Evolutionary conservation across 2,113 vertebrate genomes (phyloP).

Genomic region (Macaca fascicularis): DNA sequence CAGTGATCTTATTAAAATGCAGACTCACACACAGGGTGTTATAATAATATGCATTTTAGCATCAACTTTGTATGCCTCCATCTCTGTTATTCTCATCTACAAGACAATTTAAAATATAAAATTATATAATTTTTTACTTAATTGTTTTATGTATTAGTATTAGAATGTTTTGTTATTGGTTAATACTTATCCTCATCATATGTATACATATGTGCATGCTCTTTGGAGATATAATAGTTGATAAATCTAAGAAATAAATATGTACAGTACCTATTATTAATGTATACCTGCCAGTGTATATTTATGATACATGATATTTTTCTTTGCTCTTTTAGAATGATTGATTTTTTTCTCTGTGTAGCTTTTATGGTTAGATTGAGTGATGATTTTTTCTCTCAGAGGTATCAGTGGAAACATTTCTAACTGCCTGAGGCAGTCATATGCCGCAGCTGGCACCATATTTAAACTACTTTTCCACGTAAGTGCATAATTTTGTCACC

Average conservation of each 20-base stretch:
- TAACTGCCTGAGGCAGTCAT: conserved; percentile 62
- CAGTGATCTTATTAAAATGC: conserved; percentile 66
- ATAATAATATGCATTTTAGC: conserved; percentile 44
- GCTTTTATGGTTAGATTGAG: conserved; percentile 70
- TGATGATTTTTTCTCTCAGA: conserved; percentile 74
- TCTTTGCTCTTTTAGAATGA: conserved; percentile 73
- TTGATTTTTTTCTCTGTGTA: conserved; percentile 72
- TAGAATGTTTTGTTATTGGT: conserved; percentile 11
- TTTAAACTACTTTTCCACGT: conserved; percentile 55
- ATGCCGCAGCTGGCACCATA: conserved; percentile 60
- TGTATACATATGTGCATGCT: neutral
- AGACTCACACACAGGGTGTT: conserved; percentile 29
- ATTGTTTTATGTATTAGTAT: conserved; percentile 36
- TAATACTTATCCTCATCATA: conserved; percentile 7
- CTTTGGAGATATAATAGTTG: neutral
- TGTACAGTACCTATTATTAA: conserved; percentile 49
- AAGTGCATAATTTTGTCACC: conserved; percentile 73
- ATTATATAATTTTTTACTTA: neutral
- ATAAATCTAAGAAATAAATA: conserved; percentile 61
- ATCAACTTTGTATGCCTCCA: neutral
- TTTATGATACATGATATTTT: conserved; percentile 73
- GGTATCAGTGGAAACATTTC: conserved; percentile 71
- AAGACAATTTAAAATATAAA: conserved; percentile 35
- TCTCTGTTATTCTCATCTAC: neutral
- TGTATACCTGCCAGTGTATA: conserved; percentile 51